Percentiles rank a stretch among this genome's conserved stretches.
These are phyloP conservation scores for Incurvaria masculella DNA, from an alignment of 2,888 invertebrate species.

Conservation along the genomic window DNA sequence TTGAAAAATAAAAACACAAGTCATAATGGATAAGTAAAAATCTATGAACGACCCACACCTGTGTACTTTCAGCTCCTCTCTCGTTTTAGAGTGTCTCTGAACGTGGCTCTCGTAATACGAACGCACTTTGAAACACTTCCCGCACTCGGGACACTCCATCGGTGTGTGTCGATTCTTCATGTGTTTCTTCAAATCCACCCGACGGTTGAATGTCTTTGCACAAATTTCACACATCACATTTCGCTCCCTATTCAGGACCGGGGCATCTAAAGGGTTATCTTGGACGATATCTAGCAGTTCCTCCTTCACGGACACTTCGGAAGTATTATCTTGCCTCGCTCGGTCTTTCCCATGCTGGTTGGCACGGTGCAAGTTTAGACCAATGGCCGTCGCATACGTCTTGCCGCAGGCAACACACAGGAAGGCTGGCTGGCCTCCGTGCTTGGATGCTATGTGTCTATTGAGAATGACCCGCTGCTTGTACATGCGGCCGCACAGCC, in stretches of 20 bases:
- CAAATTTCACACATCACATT: neutral
- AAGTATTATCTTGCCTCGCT: too few relatives aligned
- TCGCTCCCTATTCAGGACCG: too few relatives aligned
- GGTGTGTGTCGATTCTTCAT: neutral
- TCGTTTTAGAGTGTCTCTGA: neutral
- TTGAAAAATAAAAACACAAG: too few relatives aligned
- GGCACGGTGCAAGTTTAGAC: neutral
- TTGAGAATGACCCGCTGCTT: conserved; percentile 10
- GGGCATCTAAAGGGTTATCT: too few relatives aligned
- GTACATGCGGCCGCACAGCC: conserved; percentile 15
- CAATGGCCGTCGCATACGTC: conserved; percentile 21
- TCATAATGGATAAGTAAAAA: too few relatives aligned
- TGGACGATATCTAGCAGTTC: too few relatives aligned
- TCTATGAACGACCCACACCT: too few relatives aligned
- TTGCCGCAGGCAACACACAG: conserved; percentile 26
- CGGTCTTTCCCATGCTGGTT: neutral
- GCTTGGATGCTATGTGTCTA: conserved; percentile 27
- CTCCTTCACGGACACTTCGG: too few relatives aligned
- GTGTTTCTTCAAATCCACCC: neutral
- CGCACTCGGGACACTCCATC: neutral
- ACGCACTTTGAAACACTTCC: neutral
- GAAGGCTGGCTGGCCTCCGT: conserved; percentile 23
- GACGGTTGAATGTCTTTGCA: neutral
- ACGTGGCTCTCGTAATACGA: neutral
- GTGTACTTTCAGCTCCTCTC: neutral